These are phyloP conservation scores for Leptodactylus fallax DNA, from an alignment of 2,797 vertebrate species.

Conservation along the genomic window DNA sequence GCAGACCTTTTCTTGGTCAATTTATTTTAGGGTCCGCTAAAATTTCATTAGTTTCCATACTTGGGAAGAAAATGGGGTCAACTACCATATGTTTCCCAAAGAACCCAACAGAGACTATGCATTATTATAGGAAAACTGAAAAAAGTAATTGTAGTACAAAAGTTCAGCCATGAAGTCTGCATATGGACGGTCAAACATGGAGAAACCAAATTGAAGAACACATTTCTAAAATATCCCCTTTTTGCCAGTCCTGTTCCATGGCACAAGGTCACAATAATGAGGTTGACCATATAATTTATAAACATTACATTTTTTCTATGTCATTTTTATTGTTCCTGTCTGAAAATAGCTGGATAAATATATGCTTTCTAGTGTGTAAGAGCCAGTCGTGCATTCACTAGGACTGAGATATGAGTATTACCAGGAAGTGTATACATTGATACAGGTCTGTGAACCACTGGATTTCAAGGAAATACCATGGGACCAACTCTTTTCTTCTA, in stretches of 20 bases:
- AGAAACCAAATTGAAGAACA: too few species aligned
- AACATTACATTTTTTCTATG: background rate
- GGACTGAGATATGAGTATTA: background rate
- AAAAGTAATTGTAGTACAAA: too few species aligned
- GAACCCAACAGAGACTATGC: too few species aligned
- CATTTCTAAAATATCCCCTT: background rate
- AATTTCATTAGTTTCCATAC: background rate
- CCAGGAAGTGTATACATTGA: background rate
- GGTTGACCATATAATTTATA: background rate
- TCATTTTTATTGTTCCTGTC: background rate
- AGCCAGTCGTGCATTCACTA: background rate
- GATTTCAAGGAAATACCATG: background rate
- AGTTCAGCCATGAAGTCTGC: too few species aligned
- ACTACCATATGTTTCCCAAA: background rate
- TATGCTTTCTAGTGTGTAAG: background rate
- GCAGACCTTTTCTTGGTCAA: too few species aligned
- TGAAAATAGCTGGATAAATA: background rate
- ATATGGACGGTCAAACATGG: too few species aligned
- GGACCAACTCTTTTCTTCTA: background rate
- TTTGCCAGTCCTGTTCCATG: background rate
- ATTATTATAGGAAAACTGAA: too few species aligned
- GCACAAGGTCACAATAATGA: background rate
- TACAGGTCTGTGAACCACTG: background rate
- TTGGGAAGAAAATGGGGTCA: background rate
- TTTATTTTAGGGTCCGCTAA: background rate